Evolutionary conservation across 1,140 invertebrate species (phyloP), one percentile per base, ranked within the genome.

Genomic region (Lucilia sericata): DNA sequence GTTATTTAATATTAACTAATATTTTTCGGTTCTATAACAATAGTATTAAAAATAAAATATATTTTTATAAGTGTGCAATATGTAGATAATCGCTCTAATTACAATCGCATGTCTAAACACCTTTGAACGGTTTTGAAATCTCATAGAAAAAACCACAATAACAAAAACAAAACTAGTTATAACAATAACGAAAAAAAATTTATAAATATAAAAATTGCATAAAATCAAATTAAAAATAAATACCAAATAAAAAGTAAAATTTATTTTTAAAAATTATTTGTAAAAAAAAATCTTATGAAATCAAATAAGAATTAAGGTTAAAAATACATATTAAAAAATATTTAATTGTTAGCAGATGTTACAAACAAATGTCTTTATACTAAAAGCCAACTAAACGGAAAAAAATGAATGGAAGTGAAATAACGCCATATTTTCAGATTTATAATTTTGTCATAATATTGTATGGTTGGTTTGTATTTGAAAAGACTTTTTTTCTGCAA

Each of bases 101-200:
- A 82, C 80, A 65, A 65, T 51, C 80, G 80, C 80, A 82, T 82
- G 80, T 82, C 80, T 55, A 82, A 55, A 30, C 47, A 65, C 80
- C 80, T 82, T 82, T 82, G 80, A 76, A 76, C 74, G 74, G 36
- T 76, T 76, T 76, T 36, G 51, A 55, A 55, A 55, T 55, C 51
- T 55, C 51, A 55, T 55, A 55, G 51, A 55, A 55, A 55, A 4
- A n/a, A 13, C 14, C 10, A 74, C 9, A 74, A 74, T 10, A 74
- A 74, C 9, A 74, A 74, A 19, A 10, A 74, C 70, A 30, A 36
- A n/a, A 75, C 21, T 25, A 13, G 74, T 55, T 17, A 55, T 55
- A 55, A 55, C 51, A 17, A n/a, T 55, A 55, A 25, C 19, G 70
- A 74, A n/a, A 10, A 21, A 30, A 30, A 30, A 30, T 2, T 30